Conservation (phyloP, 2,888 invertebrate species). For the Pogonocherus hispidulus region DNA sequence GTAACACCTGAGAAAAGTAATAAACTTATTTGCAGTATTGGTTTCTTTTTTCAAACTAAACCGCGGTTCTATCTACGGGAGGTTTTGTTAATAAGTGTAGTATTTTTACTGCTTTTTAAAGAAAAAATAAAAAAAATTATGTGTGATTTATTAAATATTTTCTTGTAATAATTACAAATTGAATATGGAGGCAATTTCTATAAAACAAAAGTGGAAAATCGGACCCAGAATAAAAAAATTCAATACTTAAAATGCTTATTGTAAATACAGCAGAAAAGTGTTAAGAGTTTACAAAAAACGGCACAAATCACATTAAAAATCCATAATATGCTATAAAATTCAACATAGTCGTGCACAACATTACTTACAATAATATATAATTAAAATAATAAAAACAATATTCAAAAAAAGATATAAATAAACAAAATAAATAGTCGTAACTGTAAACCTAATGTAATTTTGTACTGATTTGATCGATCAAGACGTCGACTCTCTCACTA, state of each 20-base stretch:
- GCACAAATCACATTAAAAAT: background rate
- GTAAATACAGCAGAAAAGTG: no score
- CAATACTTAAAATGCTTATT: no score
- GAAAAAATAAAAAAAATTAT: background rate
- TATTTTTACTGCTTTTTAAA: no score
- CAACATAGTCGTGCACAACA: background rate
- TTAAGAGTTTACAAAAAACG: no score
- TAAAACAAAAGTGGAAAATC: no score
- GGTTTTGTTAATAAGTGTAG: no score
- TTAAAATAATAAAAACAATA: background rate
- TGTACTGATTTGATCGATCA: conserved; percentile 78
- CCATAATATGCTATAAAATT: background rate
- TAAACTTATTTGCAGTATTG: no score
- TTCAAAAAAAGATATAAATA: background rate
- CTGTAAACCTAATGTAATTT: conserved; percentile 31
- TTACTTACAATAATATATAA: background rate
- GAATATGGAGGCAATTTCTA: background rate
- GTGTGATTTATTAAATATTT: background rate
- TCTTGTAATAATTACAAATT: background rate
- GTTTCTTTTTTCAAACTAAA: no score
- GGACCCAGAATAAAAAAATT: no score
- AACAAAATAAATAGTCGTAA: background rate
- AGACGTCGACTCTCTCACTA: conserved; percentile 84
- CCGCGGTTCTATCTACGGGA: no score
- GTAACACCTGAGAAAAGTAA: no score